These are phyloP conservation scores for Cebuella pygmaea DNA, from an alignment of 2,797 vertebrate genomes.

Conservation along the genomic window DNA sequence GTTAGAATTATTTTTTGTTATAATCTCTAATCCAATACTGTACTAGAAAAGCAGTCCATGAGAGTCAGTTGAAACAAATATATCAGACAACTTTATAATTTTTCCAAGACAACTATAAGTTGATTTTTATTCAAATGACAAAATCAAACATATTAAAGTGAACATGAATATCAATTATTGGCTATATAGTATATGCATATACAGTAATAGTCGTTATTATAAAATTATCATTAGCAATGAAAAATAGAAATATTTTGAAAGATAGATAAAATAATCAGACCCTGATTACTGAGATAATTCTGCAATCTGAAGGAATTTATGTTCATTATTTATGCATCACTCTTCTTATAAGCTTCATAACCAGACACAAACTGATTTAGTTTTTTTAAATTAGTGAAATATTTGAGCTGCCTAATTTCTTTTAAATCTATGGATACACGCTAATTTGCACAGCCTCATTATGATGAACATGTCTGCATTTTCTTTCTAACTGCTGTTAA, in stretches of 20 bases:
- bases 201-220: not conserved
- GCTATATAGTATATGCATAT: not conserved
- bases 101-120: constrained; percentile 10
- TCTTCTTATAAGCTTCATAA: not conserved
- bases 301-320: not conserved
- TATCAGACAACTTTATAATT: not conserved
- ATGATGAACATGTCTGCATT: not conserved
- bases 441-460: constrained; percentile 25
- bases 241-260: constrained; percentile 43
- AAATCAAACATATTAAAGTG: constrained; percentile 27
- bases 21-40: not conserved
- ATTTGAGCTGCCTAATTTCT: constrained; percentile 45
- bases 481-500: not conserved
- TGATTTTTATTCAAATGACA: not conserved
- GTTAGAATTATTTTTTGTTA: not conserved
- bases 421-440: not conserved
- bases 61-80: constrained; percentile 25
- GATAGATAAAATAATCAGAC: not conserved
- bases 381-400: constrained; percentile 51
- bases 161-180: not conserved
- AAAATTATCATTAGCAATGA: constrained; percentile 22
- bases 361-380: not conserved
- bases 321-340: not conserved
- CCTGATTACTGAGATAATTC: not conserved
- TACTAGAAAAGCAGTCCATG: not conserved